Base-by-base conservation (phyloP, 2,888 invertebrate species). In the Quadroppia sp. region DNA sequence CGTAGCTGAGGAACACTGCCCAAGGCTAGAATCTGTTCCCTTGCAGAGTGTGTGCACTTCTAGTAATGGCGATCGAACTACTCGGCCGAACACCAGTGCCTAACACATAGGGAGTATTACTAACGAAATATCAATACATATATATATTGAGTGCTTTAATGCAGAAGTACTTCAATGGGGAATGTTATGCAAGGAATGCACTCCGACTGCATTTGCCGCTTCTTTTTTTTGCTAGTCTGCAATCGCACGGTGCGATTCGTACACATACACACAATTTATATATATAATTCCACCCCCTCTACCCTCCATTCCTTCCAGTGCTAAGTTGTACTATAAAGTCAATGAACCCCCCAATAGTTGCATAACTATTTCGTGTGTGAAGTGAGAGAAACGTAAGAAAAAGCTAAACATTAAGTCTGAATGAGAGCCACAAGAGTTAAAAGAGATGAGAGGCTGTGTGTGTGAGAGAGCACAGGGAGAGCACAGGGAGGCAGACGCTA, bases 141-240 rank as follows among this genome's bases (percentile, higher is more conserved):
- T 30, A 59, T 25, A 28, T 59, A 30, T 28, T 30, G 59, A 59
- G 28, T 59, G 59, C 50, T 17, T 59, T 25, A 59, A 59, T 59
- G 59, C 59, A 59, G 59, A 25, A 28, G 30, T 59, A 30, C 59
- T 59, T 59, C 28, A 59, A 59, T 59, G 28, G 25, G 25, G 59
- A 59, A 59, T 59, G 59, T 59, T 59, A 59, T 59, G 59, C 59
- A 59, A 59, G 59, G 59, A 59, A 59, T 59, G 59, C 59, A 30
- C 15, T 30, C 30, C 59, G 59, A 59, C 59, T 59, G 25, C 59
- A 59, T 59, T 59, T 59, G 59, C 59, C 30, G 59, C 59, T 59
- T 59, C 59, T 59, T 59, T 59, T 25, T 59, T 9, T 25, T 30
- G 17, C 30, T 59, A 50, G 15, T n/a, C 20, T 13, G 20, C n/a